Percentiles rank a stretch among this genome's conserved stretches.
Conservation (phyloP, 2,113 vertebrate species). For the Rhodinocichla rosea region DNA sequence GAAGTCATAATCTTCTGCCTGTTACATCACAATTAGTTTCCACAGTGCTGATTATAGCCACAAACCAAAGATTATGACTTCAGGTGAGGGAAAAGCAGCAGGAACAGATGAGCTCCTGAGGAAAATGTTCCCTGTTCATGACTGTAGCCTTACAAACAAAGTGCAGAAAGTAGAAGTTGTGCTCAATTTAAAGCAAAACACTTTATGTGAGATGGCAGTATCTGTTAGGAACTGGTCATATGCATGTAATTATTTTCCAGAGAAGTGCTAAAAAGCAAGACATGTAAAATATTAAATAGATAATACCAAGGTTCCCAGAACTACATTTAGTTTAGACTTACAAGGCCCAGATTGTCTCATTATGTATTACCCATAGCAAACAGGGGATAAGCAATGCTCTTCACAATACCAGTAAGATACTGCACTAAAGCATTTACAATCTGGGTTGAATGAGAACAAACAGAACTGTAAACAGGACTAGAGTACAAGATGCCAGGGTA, state of each 20-base stretch:
- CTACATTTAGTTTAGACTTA: conserved; percentile 7
- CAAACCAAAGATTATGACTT: conserved; percentile 69
- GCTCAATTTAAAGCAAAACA: neutral
- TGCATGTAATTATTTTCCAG: conserved; percentile 27
- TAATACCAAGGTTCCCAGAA: conserved; percentile 11
- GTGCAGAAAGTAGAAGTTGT: neutral
- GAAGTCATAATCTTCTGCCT: conserved; percentile 64
- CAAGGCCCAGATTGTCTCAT: neutral
- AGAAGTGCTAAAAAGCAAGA: neutral
- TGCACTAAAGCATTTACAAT: neutral
- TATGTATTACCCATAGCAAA: neutral
- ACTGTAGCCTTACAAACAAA: conserved; percentile 42
- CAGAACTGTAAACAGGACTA: neutral
- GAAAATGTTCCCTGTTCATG: neutral
- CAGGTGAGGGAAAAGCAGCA: conserved; percentile 64
- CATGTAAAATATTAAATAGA: conserved; percentile 24
- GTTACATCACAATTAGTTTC: conserved; percentile 76
- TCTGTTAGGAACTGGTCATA: conserved; percentile 6
- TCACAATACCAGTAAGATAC: neutral
- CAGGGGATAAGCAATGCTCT: neutral
- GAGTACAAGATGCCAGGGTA: neutral
- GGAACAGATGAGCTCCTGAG: conserved; percentile 47
- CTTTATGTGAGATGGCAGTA: neutral
- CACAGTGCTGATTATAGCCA: conserved; percentile 65
- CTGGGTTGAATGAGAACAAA: neutral